phyloP scores from a whole-genome alignment of 37 sponge, comb jelly and placozoan genomes.

The Beroe forskalii region DNA sequence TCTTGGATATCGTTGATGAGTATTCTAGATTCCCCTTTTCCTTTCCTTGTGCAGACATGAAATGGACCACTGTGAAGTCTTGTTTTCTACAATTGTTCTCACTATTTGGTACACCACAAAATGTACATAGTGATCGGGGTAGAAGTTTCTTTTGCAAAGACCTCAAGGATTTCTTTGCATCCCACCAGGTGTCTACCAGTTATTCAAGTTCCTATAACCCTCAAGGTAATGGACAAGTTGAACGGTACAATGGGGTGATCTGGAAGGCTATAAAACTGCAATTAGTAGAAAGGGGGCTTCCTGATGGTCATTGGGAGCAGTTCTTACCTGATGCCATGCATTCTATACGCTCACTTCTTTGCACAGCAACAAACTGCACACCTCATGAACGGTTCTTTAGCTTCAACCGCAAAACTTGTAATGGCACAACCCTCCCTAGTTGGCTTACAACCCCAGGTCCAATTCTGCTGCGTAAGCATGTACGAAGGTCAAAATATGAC shows the following conservation, averaged over 20 bases:
- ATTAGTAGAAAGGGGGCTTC: not conserved
- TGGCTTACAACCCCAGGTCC: not conserved
- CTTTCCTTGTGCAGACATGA: not conserved
- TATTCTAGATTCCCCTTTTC: not conserved
- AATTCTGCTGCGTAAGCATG: not conserved
- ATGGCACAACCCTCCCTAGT: too few species aligned
- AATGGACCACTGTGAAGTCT: not conserved
- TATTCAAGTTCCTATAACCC: too few species aligned
- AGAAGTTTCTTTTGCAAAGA: too few species aligned
- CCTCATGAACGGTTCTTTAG: not conserved
- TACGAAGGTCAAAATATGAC: not conserved
- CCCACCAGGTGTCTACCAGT: too few species aligned
- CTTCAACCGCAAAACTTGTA: not conserved
- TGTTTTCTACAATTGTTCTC: slow-evolving; percentile 21
- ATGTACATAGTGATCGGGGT: not conserved
- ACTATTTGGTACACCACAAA: not conserved
- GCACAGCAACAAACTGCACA: not conserved
- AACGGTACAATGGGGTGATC: not conserved
- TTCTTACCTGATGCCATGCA: not conserved
- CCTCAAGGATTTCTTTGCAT: too few species aligned
- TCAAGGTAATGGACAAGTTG: too few species aligned
- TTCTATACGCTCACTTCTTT: not conserved
- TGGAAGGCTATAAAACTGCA: not conserved
- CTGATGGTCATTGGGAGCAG: not conserved
- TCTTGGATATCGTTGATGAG: not conserved